Evolutionary conservation across 2,113 vertebrate genomes (phyloP), one percentile per base, ranked within the genome.

Genomic region (Silurus glanis): DNA sequence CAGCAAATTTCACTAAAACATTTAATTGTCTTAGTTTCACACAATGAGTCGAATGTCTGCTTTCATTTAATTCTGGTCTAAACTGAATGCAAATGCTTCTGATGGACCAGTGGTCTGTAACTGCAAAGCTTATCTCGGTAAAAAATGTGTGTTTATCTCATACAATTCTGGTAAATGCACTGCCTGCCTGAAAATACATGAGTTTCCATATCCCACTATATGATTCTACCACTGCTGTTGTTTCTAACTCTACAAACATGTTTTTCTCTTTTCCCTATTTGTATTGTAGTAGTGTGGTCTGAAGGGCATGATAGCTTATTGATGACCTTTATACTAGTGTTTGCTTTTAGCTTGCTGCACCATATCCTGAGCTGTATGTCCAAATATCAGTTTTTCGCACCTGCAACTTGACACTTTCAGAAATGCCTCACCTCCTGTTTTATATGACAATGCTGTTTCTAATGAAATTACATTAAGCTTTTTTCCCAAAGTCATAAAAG

Each of bases 381-480:
- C 51, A 85, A 80, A 74, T 51, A 59, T 9, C 6, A 62, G 37
- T 37, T n/a, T 8, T 23, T 13, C 2, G 64, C 58, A 58, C 16
- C n/a, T 69, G 59, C 61, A 91, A 90, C 91, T 7, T 90, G 90
- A 90, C 91, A 92, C 87, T 91, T 87, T 37, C 37, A 37, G 37
- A 37, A 89, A 91, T 87, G 86, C 86, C 89, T 91, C 85, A 88
- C 87, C 90, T 88, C 89, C 4, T 85, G 89, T 92, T 91, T 91
- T 1, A 21, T 58, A 74, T 78, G 64, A 64, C 71, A 87, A 17
- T 64, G 47, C 85, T 75, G 76, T 49, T 62, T 84, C 62, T n/a
- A 21, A 9, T 71, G 37, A 51, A 80, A 83, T 81, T 58, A 79
- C 55, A 49, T 59, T 61, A 56, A 76, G 45, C 23, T 21, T 72